Evolutionary conservation across 2,113 vertebrate genomes (phyloP).

Genomic region (Megaceryle torquata): DNA sequence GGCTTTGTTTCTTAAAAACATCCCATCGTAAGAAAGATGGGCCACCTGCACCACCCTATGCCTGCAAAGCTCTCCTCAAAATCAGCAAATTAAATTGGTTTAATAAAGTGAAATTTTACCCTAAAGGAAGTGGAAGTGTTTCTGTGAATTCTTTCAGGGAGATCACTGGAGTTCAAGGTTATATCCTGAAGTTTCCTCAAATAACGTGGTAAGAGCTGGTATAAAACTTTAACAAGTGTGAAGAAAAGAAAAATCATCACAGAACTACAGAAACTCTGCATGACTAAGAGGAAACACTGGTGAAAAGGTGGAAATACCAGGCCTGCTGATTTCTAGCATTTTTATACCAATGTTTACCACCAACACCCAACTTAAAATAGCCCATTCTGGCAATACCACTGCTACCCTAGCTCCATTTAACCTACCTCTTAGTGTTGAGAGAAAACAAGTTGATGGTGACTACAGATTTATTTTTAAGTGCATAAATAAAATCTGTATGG

Average conservation of each 20-base stretch:
- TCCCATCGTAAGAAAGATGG: neutral
- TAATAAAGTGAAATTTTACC: neutral
- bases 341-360: neutral
- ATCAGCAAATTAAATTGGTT: neutral
- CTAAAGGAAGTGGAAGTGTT: neutral
- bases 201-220: neutral
- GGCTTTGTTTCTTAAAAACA: neutral
- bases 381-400: neutral
- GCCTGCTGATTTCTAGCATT: neutral
- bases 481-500: neutral
- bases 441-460: neutral
- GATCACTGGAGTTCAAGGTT: neutral
- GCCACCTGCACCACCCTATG: neutral
- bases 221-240: neutral
- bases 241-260: neutral
- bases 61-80: neutral
- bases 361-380: neutral
- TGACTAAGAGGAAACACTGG: too few relatives aligned
- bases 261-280: neutral
- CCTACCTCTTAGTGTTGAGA: neutral
- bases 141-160: neutral
- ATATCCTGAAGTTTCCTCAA: neutral
- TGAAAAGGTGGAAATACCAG: neutral
- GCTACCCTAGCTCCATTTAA: neutral
- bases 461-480: neutral